Conservation (phyloP, 2,888 invertebrate genomes). For the Artemia sinica region DNA sequence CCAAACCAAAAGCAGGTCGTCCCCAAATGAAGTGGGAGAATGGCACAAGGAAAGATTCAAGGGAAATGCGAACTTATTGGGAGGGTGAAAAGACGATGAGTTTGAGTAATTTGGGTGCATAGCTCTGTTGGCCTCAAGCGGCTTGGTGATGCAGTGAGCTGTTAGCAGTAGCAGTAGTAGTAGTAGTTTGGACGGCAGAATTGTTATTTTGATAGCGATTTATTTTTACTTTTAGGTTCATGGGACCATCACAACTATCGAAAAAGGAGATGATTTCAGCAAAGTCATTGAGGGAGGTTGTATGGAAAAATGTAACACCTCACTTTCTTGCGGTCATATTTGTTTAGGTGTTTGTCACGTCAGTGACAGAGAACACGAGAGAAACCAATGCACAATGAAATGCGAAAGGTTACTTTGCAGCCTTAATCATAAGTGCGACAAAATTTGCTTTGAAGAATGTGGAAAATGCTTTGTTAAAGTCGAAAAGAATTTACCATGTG, state of each 20-base stretch:
- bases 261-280: slow-evolving; percentile 25
- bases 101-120: no score
- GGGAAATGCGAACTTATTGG: no score
- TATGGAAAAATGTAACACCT: slow-evolving; percentile 27
- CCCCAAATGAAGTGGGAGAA: no score
- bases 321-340: slow-evolving; percentile 31
- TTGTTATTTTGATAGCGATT: no score
- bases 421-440: slow-evolving; percentile 24
- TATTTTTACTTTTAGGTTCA: background rate
- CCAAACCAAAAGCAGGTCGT: no score
- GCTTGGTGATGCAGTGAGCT: no score
- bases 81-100: no score
- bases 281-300: slow-evolving; percentile 32
- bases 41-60: no score
- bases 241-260: background rate
- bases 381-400: slow-evolving; percentile 24
- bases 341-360: slow-evolving; percentile 30
- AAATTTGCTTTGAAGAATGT: slow-evolving; percentile 28
- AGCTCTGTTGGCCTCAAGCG: no score
- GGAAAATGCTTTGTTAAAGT: slow-evolving; percentile 26
- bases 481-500: slow-evolving; percentile 25
- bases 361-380: slow-evolving; percentile 27
- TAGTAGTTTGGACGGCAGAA: no score
- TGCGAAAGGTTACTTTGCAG: slow-evolving; percentile 20
- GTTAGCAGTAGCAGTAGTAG: no score